These are phyloP conservation scores for Serilophus lunatus DNA, from an alignment of 2,113 vertebrate genomes.

Conservation along the genomic window DNA sequence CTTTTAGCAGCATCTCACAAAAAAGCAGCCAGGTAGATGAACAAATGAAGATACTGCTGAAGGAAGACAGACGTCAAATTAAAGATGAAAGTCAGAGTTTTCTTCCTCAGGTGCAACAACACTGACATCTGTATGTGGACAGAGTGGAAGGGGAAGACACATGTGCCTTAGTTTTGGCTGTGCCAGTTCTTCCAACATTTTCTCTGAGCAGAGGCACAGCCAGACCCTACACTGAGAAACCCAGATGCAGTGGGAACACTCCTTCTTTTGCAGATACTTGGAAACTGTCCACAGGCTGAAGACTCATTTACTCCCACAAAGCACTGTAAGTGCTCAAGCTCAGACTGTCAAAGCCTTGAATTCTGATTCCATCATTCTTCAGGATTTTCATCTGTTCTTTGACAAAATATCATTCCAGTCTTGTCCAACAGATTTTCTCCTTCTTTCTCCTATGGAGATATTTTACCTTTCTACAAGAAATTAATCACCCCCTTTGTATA, in stretches of 20 bases:
- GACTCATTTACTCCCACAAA: background rate
- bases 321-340: background rate
- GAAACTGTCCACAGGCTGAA: background rate
- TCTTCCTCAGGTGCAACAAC: background rate
- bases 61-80: background rate
- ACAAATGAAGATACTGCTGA: background rate
- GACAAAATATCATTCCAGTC: background rate
- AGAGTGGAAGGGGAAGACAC: background rate
- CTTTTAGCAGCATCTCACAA: background rate
- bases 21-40: background rate
- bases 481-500: fast-evolving
- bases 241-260: background rate
- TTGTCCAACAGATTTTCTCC: background rate
- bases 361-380: background rate
- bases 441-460: background rate
- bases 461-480: background rate
- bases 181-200: background rate
- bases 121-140: background rate
- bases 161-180: background rate
- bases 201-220: background rate
- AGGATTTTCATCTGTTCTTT: background rate
- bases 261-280: background rate
- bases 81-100: background rate
- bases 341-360: background rate
- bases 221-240: background rate